Conservation (phyloP, 2,797 vertebrate species). For the Crocodylus rhombifer region DNA sequence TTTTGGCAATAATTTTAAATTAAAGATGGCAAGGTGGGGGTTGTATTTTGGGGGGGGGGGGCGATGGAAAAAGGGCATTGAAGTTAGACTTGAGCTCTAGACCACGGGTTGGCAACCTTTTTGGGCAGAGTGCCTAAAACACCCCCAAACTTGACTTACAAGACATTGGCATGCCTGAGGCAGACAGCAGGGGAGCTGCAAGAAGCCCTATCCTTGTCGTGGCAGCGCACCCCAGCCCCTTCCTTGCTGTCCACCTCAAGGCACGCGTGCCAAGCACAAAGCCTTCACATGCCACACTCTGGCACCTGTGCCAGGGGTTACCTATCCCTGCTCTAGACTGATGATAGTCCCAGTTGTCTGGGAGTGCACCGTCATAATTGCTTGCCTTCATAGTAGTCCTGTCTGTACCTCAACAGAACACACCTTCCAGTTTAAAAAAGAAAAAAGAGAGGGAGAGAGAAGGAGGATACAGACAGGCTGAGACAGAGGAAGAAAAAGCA, state of each 20-base stretch:
- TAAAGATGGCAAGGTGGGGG: neutral
- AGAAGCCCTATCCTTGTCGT: too few species aligned
- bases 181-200: too few species aligned
- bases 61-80: neutral
- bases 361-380: neutral
- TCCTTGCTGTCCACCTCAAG: too few species aligned
- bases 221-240: too few species aligned
- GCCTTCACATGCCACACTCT: too few species aligned
- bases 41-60: neutral
- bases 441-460: neutral
- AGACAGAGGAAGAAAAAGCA: conserved; percentile 38
- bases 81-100: neutral
- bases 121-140: too few species aligned
- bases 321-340: too few species aligned
- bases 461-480: neutral
- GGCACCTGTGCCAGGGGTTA: too few species aligned
- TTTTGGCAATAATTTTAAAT: neutral
- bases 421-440: conserved; percentile 8
- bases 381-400: neutral
- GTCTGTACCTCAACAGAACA: neutral
- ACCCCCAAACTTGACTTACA: too few species aligned
- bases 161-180: too few species aligned
- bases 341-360: neutral
- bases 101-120: too few species aligned
- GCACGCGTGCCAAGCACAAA: too few species aligned